Percentiles rank a stretch among this genome's conserved stretches.
Evolutionary conservation across 2,113 vertebrate species (phyloP).

Genomic region (Rhinolophus sinicus): DNA sequence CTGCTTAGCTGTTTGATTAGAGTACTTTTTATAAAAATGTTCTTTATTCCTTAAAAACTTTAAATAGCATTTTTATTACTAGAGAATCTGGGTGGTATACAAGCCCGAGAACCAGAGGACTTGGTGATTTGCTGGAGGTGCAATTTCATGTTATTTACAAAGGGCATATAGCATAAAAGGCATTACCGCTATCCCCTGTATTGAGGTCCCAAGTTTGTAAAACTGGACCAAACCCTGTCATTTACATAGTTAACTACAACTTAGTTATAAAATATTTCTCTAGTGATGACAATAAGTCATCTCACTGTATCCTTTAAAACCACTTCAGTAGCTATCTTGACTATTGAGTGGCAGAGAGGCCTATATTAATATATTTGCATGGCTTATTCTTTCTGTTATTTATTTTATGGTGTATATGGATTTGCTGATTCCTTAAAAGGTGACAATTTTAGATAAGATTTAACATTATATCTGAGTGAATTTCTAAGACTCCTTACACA

Average conservation of each 20-base stretch:
- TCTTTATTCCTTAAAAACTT: neutral
- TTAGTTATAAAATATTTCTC: neutral
- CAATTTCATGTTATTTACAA: neutral
- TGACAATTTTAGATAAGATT: neutral
- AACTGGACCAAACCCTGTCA: neutral
- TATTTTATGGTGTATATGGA: constrained; percentile 14
- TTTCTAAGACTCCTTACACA: neutral
- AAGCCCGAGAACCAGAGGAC: neutral
- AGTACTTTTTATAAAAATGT: neutral
- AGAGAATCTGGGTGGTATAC: neutral
- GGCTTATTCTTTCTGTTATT: neutral
- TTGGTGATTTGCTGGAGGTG: neutral
- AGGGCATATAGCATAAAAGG: neutral
- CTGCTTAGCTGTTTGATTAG: neutral
- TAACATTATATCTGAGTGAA: constrained; percentile 42
- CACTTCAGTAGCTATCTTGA: neutral
- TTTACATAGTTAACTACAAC: neutral
- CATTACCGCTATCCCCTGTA: neutral
- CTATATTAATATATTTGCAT: neutral
- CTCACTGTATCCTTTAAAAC: neutral
- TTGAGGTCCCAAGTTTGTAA: neutral
- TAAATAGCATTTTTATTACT: neutral
- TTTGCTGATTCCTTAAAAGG: constrained; percentile 51
- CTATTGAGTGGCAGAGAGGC: neutral
- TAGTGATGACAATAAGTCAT: neutral